These are phyloP conservation scores for Lithobates pipiens DNA, from an alignment of 2,797 vertebrate genomes.

Conservation along the genomic window DNA sequence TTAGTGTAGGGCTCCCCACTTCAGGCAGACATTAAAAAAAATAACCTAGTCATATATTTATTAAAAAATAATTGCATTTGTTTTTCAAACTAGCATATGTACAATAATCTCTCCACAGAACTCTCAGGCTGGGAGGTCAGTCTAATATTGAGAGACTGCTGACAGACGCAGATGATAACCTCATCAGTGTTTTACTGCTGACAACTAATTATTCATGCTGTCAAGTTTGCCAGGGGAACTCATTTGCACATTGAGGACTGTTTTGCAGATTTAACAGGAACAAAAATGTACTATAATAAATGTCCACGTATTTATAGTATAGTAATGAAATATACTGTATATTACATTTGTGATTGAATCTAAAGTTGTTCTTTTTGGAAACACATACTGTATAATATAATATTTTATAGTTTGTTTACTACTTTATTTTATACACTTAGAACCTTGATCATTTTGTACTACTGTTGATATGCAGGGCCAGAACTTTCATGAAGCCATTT, in stretches of 20 bases:
- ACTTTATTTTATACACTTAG: too few species aligned
- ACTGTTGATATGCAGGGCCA: too few species aligned
- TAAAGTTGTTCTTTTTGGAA: too few species aligned
- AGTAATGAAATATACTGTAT: not conserved
- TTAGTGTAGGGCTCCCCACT: too few species aligned
- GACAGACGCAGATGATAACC: not conserved
- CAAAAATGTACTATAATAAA: not conserved
- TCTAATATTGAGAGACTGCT: not conserved
- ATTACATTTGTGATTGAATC: too few species aligned
- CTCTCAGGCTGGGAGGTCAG: not conserved
- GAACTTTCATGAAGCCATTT: too few species aligned
- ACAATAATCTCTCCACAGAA: not conserved
- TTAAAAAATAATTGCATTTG: not conserved
- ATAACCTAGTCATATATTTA: too few species aligned
- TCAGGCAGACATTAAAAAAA: too few species aligned
- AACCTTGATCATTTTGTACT: too few species aligned
- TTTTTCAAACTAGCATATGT: not conserved
- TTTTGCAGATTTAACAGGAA: not conserved
- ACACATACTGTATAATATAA: too few species aligned
- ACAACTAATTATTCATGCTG: not conserved
- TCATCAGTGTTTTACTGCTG: not conserved
- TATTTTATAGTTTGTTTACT: too few species aligned
- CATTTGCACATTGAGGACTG: not conserved
- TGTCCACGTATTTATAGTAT: not conserved
- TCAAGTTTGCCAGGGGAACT: not conserved